These are phyloP conservation scores for Apamea monoglypha DNA, from an alignment of 2,888 invertebrate genomes.

Conservation along the genomic window DNA sequence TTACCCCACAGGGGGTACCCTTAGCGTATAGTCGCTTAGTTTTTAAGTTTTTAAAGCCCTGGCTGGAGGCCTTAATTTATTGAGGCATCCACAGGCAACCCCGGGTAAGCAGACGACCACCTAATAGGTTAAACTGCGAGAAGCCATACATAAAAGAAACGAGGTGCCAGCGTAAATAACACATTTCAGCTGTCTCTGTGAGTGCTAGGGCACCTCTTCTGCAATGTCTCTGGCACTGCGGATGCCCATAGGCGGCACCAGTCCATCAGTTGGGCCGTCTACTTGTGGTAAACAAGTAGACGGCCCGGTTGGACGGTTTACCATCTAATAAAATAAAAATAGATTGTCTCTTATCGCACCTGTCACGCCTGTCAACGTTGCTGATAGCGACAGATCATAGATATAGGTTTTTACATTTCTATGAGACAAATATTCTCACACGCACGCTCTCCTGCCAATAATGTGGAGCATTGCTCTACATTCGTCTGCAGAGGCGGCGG, in stretches of 20 bases:
- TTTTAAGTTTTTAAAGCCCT: too few relatives aligned
- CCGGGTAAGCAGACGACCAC: too few relatives aligned
- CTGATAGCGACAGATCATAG: slow-evolving; percentile 43
- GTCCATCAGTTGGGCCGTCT: background rate
- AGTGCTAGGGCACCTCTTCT: background rate
- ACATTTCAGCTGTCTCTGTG: background rate
- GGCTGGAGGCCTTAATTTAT: too few relatives aligned
- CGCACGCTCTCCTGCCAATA: slow-evolving; percentile 9
- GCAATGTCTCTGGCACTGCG: background rate
- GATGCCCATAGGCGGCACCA: background rate
- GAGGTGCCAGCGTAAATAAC: too few relatives aligned
- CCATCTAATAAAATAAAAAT: slow-evolving; percentile 10
- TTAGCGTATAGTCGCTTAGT: too few relatives aligned
- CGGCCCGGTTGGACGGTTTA: too few relatives aligned
- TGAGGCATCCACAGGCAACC: too few relatives aligned
- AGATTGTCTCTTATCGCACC: slow-evolving; percentile 28
- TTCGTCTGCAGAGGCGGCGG: background rate
- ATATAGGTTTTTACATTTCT: too few relatives aligned
- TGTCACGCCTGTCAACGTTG: slow-evolving; percentile 36
- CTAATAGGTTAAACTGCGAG: too few relatives aligned
- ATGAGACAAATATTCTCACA: slow-evolving; percentile 50
- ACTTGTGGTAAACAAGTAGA: too few relatives aligned
- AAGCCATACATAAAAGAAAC: too few relatives aligned
- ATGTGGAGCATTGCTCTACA: slow-evolving; percentile 50
- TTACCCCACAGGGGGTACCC: too few relatives aligned